phyloP scores from a whole-genome alignment of 2,888 invertebrate species.

The Harpalus rubripes region DNA sequence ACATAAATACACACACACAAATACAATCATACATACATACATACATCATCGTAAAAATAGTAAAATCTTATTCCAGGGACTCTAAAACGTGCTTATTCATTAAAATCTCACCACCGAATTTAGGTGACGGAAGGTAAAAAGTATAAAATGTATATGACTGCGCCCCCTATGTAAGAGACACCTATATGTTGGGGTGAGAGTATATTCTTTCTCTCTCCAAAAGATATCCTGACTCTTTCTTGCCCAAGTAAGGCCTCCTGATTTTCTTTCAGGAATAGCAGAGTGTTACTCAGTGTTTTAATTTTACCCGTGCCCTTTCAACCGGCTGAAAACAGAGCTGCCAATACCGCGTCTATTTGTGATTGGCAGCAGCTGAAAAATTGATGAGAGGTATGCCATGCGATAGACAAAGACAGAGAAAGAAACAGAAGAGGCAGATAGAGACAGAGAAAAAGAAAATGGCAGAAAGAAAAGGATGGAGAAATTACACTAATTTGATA shows the following conservation, averaged over 20 bases:
- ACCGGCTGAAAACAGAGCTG: background rate
- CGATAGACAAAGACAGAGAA: slow-evolving; percentile 12
- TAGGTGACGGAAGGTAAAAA: too few species aligned
- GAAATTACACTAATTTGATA: background rate
- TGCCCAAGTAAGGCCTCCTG: background rate
- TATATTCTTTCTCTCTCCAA: too few species aligned
- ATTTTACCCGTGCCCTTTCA: slow-evolving; percentile 50
- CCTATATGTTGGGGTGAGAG: too few species aligned
- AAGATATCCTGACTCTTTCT: background rate
- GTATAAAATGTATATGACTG: too few species aligned
- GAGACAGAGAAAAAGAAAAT: background rate
- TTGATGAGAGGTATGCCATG: slow-evolving; percentile 30
- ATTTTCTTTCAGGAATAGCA: background rate
- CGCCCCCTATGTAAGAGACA: too few species aligned
- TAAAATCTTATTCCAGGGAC: too few species aligned
- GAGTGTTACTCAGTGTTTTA: slow-evolving; percentile 20
- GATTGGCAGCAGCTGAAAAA: slow-evolving; percentile 48
- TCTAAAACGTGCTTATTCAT: too few species aligned
- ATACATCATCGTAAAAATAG: too few species aligned
- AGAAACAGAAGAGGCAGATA: background rate
- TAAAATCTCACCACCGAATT: too few species aligned
- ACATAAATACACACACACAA: too few species aligned
- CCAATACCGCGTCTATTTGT: slow-evolving; percentile 46
- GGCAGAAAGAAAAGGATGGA: background rate
- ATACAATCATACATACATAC: too few species aligned